These are phyloP conservation scores for Sycophaga agraensis DNA, from an alignment of 1,140 invertebrate genomes.

Conservation along the genomic window DNA sequence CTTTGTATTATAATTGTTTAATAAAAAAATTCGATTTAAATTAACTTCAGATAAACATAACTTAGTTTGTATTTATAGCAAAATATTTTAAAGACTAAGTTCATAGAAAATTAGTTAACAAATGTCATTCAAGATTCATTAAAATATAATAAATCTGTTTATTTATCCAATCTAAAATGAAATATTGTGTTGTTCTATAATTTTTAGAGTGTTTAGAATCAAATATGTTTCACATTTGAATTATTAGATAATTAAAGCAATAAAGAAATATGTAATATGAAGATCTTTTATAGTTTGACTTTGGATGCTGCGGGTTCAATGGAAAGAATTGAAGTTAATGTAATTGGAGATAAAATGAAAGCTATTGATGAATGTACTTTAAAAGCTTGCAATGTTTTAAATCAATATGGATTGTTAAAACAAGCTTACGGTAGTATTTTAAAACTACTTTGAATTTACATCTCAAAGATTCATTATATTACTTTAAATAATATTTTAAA, in stretches of 20 bases:
- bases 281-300: constrained; percentile 63
- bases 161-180: no score
- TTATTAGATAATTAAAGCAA: no score
- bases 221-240: not conserved
- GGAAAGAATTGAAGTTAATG: constrained; percentile 77
- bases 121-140: not conserved
- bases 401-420: constrained; percentile 74
- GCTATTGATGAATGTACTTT: constrained; percentile 87
- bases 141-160: no score
- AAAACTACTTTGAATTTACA: no score
- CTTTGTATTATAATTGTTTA: no score
- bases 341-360: constrained; percentile 91
- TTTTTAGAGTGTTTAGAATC: not conserved
- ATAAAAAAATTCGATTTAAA: no score
- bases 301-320: constrained; percentile 74
- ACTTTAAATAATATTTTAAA: constrained; percentile 2
- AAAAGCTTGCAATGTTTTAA: constrained; percentile 88
- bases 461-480: constrained; percentile 1
- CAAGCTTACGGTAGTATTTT: constrained; percentile 67
- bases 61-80: no score
- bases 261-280: no score
- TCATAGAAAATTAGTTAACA: no score
- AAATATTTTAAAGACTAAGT: no score
- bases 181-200: no score
- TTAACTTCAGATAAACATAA: no score